Evolutionary conservation across 1,140 invertebrate genomes (phyloP), one percentile per base, ranked within the genome.

Genomic region (Epicauta chinensis): DNA sequence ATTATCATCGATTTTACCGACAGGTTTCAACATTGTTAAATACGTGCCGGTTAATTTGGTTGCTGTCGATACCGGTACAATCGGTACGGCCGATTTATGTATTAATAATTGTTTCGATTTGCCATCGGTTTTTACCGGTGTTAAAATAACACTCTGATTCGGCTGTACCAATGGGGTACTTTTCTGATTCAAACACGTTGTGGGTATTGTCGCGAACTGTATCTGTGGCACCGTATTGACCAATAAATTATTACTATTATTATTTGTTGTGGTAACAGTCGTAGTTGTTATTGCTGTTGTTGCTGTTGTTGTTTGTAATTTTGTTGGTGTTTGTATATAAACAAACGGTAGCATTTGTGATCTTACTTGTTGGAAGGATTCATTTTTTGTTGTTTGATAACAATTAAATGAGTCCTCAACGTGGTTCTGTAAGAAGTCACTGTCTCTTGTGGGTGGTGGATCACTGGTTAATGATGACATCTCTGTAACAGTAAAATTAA

Each of bases 1-100:
- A 39, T 10, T 15, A 16, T 65, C 57, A 12, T 43, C 34, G 2
- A 50, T 36, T 53, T 67, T 67, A 35, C 50, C 40, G 29, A 60
- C 52, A 38, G 58, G 59, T 47, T 70, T 70, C 6, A 69, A 29
- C 64, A 70, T 66, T 1, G 66, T 68, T 17, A 70, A 46, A 55
- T 67, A 66, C 17, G 62, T 49, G 16, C 58, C 54, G 16, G 55
- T 41, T 12, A 58, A 53, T 62, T 62, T 64, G 11, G 57, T 31
- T 2, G 39, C 53, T n/a, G 56, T 34, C 2, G 61, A 47, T 16
- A 58, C 56, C 30, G 65, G 45, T 9, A 62, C 49, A 38, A 55
- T 56, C n/a, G 59, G 53, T 34, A 34, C 10, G 5, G 10, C 32
- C 10, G 32, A 34, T 48, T 66, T 66, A 42, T 65, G 64, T 39